phyloP scores from a whole-genome alignment of 2,113 vertebrate genomes.

The Cervus canadensis region DNA sequence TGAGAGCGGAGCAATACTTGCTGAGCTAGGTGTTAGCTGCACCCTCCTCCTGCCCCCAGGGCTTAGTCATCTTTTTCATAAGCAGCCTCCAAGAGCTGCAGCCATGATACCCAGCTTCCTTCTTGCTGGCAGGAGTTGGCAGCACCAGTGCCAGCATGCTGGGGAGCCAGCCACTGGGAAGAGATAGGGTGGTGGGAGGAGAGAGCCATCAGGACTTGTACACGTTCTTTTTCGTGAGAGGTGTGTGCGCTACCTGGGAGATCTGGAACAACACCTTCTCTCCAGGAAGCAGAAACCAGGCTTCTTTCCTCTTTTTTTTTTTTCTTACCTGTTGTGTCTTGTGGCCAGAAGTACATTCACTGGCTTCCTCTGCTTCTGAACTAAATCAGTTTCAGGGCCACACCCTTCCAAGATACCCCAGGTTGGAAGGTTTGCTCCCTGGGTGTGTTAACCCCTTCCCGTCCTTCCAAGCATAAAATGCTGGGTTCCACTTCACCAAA shows the following conservation, averaged over 20 bases:
- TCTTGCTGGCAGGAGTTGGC: constrained; percentile 77
- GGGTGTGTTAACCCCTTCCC: constrained; percentile 65
- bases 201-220: constrained; percentile 7
- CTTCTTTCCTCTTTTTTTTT: constrained; percentile 69
- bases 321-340: constrained; percentile 80
- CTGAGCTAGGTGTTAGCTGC: constrained; percentile 5
- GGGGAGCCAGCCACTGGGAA: constrained; percentile 68
- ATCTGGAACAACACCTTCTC: constrained; percentile 61
- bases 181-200: constrained; percentile 53
- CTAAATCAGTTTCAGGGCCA: constrained; percentile 53
- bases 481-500: neutral
- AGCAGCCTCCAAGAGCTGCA: constrained; percentile 61
- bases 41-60: neutral
- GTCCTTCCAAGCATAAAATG: neutral
- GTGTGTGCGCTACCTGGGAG: constrained; percentile 63
- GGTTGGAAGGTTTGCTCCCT: neutral
- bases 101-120: constrained; percentile 69
- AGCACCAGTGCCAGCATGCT: constrained; percentile 58
- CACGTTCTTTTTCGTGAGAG: neutral
- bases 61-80: constrained; percentile 62
- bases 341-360: constrained; percentile 67
- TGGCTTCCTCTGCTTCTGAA: constrained; percentile 59
- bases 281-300: constrained; percentile 74
- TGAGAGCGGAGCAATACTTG: neutral
- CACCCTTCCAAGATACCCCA: constrained; percentile 65